These are phyloP conservation scores for Acronicta aceris DNA, from an alignment of 2,888 invertebrate species.

Conservation along the genomic window DNA sequence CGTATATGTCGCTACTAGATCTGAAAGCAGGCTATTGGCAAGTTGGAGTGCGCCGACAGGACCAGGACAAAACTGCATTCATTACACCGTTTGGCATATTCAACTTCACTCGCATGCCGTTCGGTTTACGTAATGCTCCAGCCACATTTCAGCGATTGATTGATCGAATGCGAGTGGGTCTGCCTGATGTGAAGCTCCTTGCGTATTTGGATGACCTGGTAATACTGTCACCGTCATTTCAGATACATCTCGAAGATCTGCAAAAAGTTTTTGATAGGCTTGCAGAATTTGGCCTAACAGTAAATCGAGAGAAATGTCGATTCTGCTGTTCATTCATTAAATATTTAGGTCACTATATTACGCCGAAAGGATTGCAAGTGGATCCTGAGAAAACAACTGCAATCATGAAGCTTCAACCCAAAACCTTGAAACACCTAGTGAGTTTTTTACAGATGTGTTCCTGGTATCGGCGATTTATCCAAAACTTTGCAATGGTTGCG, in stretches of 20 bases:
- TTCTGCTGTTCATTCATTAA: slow-evolving; percentile 47
- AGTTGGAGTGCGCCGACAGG: not conserved
- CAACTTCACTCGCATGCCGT: slow-evolving; percentile 11
- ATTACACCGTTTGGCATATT: slow-evolving; percentile 13
- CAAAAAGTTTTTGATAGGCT: slow-evolving; percentile 33
- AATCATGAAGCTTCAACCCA: slow-evolving; percentile 19
- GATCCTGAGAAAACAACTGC: slow-evolving; percentile 50
- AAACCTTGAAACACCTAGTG: slow-evolving; percentile 17
- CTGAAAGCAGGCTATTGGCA: slow-evolving; percentile 8
- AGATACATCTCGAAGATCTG: slow-evolving; percentile 20
- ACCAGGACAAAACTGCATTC: slow-evolving; percentile 14
- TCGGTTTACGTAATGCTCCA: slow-evolving; percentile 11
- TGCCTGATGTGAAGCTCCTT: slow-evolving; percentile 9
- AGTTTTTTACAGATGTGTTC: slow-evolving; percentile 35
- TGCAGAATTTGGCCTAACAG: slow-evolving; percentile 33
- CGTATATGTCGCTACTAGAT: no score
- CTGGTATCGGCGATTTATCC: slow-evolving; percentile 56
- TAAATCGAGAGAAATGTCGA: slow-evolving; percentile 44
- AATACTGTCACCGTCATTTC: slow-evolving; percentile 9
- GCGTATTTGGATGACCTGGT: slow-evolving; percentile 13
- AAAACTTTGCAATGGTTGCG: slow-evolving; percentile 35
- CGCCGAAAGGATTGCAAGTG: slow-evolving; percentile 20
- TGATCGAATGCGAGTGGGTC: slow-evolving; percentile 16
- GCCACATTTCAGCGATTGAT: slow-evolving; percentile 26
- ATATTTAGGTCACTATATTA: slow-evolving; percentile 56